Conservation (phyloP, 2,113 vertebrate genomes). For the Rhineura floridana region DNA sequence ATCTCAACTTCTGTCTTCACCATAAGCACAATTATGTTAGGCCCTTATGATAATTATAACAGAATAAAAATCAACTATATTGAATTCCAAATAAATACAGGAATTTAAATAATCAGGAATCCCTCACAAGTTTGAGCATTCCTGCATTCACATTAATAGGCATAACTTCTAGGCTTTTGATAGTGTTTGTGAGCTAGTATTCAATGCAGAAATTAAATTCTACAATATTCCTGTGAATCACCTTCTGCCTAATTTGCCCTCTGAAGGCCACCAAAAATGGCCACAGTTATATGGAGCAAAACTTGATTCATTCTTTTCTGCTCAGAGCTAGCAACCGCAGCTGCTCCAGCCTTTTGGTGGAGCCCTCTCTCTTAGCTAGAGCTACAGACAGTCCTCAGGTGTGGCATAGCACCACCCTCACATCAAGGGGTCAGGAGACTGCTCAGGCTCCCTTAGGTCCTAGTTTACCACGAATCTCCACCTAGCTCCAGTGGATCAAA, state of each 20-base stretch:
- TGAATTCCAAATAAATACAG: background rate
- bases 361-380: background rate
- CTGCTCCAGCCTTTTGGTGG: background rate
- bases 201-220: background rate
- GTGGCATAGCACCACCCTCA: background rate
- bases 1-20: background rate
- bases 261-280: background rate
- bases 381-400: background rate
- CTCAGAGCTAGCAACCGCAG: background rate
- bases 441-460: background rate
- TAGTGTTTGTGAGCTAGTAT: background rate
- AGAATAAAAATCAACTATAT: conserved; percentile 25
- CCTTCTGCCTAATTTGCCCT: background rate
- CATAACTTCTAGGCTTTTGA: background rate
- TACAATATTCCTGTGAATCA: background rate
- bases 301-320: background rate
- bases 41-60: background rate
- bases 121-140: background rate
- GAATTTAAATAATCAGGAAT: background rate
- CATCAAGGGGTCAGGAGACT: no score
- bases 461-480: background rate
- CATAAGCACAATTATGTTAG: background rate
- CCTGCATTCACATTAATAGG: background rate
- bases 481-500: background rate
- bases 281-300: background rate